Conservation (phyloP, 1,140 invertebrate genomes). For the Trinorchestia longiramus region DNA sequence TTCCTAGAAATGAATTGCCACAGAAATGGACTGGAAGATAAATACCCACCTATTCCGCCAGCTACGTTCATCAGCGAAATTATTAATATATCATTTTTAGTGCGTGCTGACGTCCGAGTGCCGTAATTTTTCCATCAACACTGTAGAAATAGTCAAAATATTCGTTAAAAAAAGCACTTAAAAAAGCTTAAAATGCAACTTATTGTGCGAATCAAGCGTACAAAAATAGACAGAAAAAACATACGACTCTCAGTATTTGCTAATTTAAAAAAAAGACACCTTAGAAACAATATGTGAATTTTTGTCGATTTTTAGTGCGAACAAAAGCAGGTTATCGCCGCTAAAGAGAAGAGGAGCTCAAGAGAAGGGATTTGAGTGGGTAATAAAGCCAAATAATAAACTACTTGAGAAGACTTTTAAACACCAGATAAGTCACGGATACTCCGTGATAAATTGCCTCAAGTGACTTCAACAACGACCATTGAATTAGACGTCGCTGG, state of each 20-base stretch:
- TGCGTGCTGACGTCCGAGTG: too few relatives aligned
- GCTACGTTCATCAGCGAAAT: too few relatives aligned
- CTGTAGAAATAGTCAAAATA: not conserved
- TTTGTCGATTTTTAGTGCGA: not conserved
- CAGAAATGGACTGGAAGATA: too few relatives aligned
- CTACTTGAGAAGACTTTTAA: slow-evolving; percentile 1
- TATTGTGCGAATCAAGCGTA: too few relatives aligned
- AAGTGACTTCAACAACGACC: slow-evolving; percentile 6
- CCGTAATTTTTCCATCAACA: not conserved
- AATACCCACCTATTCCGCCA: too few relatives aligned
- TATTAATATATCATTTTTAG: too few relatives aligned
- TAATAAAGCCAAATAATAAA: slow-evolving; percentile 2
- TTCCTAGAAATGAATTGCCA: too few relatives aligned
- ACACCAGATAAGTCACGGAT: not conserved
- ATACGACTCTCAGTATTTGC: not conserved
- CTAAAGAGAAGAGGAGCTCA: not conserved
- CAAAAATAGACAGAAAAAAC: not conserved
- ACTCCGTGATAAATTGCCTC: not conserved
- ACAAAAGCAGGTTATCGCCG: not conserved
- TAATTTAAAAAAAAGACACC: not conserved
- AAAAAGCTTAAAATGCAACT: not conserved
- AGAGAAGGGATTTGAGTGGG: not conserved
- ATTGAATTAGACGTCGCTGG: not conserved
- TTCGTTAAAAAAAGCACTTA: not conserved
- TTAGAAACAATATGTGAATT: not conserved